phyloP scores from a whole-genome alignment of 2,113 vertebrate species.

The Potamarius usumacintae region DNA sequence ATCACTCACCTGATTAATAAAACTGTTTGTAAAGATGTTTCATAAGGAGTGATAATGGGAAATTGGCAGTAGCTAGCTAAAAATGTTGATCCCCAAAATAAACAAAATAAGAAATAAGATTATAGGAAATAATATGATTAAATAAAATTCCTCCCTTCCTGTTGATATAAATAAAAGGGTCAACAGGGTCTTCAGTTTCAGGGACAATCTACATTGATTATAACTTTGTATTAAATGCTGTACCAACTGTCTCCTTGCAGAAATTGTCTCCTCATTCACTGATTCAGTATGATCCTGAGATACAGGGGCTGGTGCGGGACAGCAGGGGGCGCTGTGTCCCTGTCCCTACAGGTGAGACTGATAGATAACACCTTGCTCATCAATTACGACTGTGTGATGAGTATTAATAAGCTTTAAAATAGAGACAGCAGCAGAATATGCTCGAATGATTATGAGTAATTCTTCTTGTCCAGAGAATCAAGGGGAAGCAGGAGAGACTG shows the following conservation, averaged over 20 bases:
- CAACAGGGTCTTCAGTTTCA: too few relatives aligned
- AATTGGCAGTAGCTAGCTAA: background rate
- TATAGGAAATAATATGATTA: background rate
- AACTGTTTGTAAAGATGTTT: background rate
- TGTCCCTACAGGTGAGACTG: slow-evolving; percentile 14
- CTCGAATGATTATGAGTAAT: background rate
- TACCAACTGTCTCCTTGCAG: background rate
- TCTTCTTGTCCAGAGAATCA: background rate
- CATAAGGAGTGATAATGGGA: background rate
- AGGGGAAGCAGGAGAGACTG: background rate
- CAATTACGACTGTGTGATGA: background rate
- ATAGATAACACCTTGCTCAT: background rate
- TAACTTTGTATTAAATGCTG: too few relatives aligned
- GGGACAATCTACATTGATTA: too few relatives aligned
- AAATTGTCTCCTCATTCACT: background rate
- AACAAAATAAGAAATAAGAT: background rate
- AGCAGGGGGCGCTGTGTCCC: slow-evolving; percentile 31
- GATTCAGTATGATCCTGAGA: slow-evolving; percentile 16
- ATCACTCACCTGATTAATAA: background rate
- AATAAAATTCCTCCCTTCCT: too few relatives aligned
- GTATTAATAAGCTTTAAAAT: background rate
- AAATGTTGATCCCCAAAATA: background rate
- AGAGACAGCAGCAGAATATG: background rate
- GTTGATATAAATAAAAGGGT: too few relatives aligned
- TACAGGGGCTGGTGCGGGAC: slow-evolving; percentile 14